Base-by-base conservation (phyloP, 2,113 vertebrate genomes). In the Chitala chitala region DNA sequence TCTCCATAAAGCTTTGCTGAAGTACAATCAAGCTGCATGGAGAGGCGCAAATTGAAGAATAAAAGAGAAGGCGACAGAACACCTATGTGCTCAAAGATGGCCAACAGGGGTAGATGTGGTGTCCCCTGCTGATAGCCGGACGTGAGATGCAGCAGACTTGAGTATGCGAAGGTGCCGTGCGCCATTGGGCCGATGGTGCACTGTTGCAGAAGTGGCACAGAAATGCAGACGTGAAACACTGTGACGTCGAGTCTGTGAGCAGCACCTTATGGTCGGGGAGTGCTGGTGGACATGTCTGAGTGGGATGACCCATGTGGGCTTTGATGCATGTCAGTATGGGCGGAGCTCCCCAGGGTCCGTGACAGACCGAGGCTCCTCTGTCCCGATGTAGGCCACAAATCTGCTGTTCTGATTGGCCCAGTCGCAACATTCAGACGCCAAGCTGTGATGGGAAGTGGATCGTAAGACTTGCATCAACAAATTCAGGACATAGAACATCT, bases 321-420 rank as follows among this genome's bases (percentile, higher is more conserved):
- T 29, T 22, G 42, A 44, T 24, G 20, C 15, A 17, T 2, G 5
- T 86, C 86, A 87, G 80, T 90, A 91, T 4, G 88, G 92, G 83
- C 90, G 90, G 0, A 91, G 88, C 82, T 89, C 87, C 54, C 92
- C 91, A 20, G 87, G 83, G 70, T 91, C 88, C 78, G 80, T 59
- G 1, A 81, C 61, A 40, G 91, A 87, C 42, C 92, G 81, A 22
- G 85, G 86, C 24, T 92, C 92, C 1, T 92, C 85, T 22, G 90
- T 89, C 77, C 91, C 93, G 7, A 90, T 87, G 75, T 92, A 93
- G 75, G 92, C 90, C 69, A 87, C 85, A 79, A 95, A 94, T 80
- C 93, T 92, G 84, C 90, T 94, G 72, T 84, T 87, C 29, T 92
- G 91, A 29, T 92, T 93, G 71, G 89, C 91, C 95, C 95, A 98